A percentile compares a stretch with the other conserved stretches of the same genome.
Conservation (phyloP, 2,113 vertebrate species). For the Herpetotheres cachinnans region DNA sequence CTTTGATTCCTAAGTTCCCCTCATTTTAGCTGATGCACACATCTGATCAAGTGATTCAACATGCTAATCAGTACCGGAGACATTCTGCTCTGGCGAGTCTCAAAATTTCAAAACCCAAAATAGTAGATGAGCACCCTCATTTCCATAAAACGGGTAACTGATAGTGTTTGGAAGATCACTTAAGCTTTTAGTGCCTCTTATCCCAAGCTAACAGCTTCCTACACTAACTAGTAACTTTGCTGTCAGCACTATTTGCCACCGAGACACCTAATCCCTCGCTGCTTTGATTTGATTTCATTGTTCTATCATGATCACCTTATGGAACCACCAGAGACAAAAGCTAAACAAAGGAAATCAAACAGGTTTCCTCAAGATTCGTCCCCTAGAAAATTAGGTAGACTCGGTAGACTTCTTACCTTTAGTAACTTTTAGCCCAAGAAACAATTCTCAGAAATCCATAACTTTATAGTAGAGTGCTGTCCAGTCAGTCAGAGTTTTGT, state of each 20-base stretch:
- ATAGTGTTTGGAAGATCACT: background rate
- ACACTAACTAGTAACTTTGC: background rate
- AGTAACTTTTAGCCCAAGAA: background rate
- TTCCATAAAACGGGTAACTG: background rate
- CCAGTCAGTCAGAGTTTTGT: background rate
- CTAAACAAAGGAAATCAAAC: background rate
- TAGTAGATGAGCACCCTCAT: background rate
- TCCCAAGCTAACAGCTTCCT: background rate
- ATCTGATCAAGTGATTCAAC: conserved; percentile 30
- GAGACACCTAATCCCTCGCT: background rate
- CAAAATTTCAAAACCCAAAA: conserved; percentile 9
- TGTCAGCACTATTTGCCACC: background rate
- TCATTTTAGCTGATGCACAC: conserved; percentile 41
- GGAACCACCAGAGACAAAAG: background rate
- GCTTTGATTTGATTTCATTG: background rate
- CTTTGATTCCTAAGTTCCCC: conserved; percentile 35
- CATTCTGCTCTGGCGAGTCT: background rate
- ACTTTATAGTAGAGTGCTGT: background rate
- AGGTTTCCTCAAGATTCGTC: background rate
- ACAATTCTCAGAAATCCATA: background rate
- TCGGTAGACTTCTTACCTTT: background rate
- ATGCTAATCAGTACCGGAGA: conserved; percentile 19
- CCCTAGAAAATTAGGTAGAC: background rate
- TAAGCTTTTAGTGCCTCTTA: background rate
- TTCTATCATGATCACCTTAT: background rate